Evolutionary conservation across 2,113 vertebrate genomes (phyloP).

Genomic region (Nipponia nippon): DNA sequence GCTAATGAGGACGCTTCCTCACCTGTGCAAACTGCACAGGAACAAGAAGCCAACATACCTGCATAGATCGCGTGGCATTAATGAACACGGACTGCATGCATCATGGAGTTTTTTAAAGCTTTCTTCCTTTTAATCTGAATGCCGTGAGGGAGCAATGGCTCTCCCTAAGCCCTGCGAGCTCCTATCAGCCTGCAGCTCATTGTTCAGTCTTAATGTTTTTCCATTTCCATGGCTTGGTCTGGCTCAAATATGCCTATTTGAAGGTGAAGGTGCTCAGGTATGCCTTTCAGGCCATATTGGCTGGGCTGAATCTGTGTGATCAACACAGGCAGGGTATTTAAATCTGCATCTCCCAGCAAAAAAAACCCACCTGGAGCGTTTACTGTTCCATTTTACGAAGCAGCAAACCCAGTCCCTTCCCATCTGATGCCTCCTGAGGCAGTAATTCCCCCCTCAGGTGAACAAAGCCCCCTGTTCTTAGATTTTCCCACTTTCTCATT

Average conservation of each 20-base stretch:
- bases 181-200: neutral
- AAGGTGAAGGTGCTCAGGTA: neutral
- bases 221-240: neutral
- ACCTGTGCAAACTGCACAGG: neutral
- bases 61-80: accelerated
- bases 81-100: neutral
- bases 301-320: neutral
- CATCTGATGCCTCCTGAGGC: neutral
- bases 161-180: neutral
- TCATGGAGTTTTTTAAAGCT: neutral
- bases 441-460: too few relatives aligned
- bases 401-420: neutral
- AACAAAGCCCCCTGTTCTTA: neutral
- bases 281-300: neutral
- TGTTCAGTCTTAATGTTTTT: neutral
- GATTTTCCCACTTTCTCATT: neutral
- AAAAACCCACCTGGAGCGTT: neutral
- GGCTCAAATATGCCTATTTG: neutral
- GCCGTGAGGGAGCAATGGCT: neutral
- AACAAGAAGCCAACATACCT: neutral
- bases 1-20: neutral
- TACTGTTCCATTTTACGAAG: neutral
- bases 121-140: neutral
- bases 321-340: neutral
- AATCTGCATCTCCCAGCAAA: neutral